These are phyloP conservation scores for Pachycephala philippinensis DNA, from an alignment of 2,113 vertebrate species.

Conservation along the genomic window DNA sequence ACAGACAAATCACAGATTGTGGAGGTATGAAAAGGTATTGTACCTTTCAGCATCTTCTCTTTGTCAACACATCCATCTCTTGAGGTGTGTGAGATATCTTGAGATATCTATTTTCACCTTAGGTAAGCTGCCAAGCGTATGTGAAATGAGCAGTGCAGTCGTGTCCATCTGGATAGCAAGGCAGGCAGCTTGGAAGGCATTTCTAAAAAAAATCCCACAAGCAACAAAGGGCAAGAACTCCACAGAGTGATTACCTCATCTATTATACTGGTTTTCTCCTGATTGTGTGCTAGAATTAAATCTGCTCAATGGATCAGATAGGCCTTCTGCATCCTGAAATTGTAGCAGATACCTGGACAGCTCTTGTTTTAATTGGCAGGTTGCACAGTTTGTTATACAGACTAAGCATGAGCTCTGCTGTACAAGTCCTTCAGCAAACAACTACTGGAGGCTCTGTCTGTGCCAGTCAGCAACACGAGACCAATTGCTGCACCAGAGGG, in stretches of 20 bases:
- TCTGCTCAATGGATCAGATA: neutral
- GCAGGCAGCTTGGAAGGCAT: neutral
- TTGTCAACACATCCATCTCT: constrained; percentile 4
- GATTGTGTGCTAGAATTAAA: neutral
- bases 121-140: neutral
- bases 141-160: neutral
- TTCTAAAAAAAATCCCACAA: neutral
- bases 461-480: neutral
- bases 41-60: constrained; percentile 9
- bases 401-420: neutral
- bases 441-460: neutral
- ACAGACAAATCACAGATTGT: neutral
- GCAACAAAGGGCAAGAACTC: neutral
- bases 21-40: neutral
- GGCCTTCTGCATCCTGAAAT: neutral
- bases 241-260: rapidly evolving
- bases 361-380: neutral
- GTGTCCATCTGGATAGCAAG: neutral
- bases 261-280: neutral
- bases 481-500: neutral
- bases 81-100: neutral
- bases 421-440: neutral
- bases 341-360: neutral
- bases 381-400: neutral
- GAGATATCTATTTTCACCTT: constrained; percentile 29